Evolutionary conservation across 2,888 invertebrate genomes (phyloP), one percentile per base, ranked within the genome.

Genomic region (Nasonovia ribisnigri): DNA sequence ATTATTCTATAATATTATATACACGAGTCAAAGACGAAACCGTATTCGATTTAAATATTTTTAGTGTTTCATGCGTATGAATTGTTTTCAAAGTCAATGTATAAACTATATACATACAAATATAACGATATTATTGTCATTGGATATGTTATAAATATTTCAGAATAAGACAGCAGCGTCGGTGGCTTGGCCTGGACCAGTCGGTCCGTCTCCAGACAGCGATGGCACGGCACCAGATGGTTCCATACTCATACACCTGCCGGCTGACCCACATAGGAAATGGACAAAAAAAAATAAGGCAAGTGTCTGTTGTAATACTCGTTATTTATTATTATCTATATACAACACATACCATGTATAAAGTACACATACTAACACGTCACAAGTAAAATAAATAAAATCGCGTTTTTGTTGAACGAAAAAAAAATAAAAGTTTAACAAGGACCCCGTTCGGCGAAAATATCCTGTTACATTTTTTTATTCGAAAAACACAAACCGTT

Each of bases 231-330:
- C 96, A 95, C 95, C 95, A 95, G 96, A 95, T 91, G 95, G 95
- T 90, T 94, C 95, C 57, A 95, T 96, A 95, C 97, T 97, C 96
- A 96, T 96, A 95, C 96, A 96, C 95, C 96, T 96, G 95, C 97
- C 97, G 95, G 96, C 96, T 95, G 97, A 97, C 95, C 97, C 97
- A 88, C 97, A 97, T 95, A 97, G 97, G 95, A 96, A 97, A 96
- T 98, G 98, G 98, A 97, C 98, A 96, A 97, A 98, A 96, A 97
- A 97, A 96, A 98, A 98, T 96, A 97, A 98, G 97, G 98, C 98
- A 97, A 96, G 96, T 95, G 42, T 77, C 57, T 26, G 13, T 57
- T 42, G 26, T 8, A 46, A 57, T 42, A 67, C 16, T 77, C 36
- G 77, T 57, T 57, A 87, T 88, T 36, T 91, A 51, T 91, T 51